Evolutionary conservation across 2,888 invertebrate species (phyloP).

Genomic region (Bugulina stolonifera): DNA sequence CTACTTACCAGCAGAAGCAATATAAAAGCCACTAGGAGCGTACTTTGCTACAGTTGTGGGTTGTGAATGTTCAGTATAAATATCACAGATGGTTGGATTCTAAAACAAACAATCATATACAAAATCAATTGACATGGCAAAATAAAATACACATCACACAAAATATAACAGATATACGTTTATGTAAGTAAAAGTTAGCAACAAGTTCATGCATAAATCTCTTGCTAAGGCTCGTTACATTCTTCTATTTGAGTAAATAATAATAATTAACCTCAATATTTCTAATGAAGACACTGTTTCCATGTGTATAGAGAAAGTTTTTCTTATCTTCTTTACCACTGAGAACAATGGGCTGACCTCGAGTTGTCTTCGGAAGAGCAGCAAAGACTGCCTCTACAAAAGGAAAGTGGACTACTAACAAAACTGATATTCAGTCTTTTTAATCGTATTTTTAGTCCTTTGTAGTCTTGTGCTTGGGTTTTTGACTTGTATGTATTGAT

Average conservation of each 20-base stretch:
- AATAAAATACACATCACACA: no score
- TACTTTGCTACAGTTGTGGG: slow-evolving; percentile 94
- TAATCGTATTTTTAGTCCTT: no score
- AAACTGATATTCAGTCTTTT: no score
- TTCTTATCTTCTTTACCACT: slow-evolving; percentile 94
- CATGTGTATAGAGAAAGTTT: slow-evolving; percentile 92
- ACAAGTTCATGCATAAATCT: no score
- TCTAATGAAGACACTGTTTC: slow-evolving; percentile 93
- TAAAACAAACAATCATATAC: slow-evolving; percentile 50
- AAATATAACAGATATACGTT: no score
- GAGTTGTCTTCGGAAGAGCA: slow-evolving; percentile 84
- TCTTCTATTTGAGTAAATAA: no score
- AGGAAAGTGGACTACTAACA: no score
- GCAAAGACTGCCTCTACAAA: slow-evolving; percentile 63
- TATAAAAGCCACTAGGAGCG: slow-evolving; percentile 95
- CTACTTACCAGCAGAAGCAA: slow-evolving; percentile 85
- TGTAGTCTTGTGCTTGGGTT: no score
- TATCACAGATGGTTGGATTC: slow-evolving; percentile 87
- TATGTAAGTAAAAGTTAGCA: no score
- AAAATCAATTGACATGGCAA: not conserved
- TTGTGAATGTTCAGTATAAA: slow-evolving; percentile 95
- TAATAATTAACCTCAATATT: slow-evolving; percentile 70
- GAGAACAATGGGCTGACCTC: slow-evolving; percentile 88
- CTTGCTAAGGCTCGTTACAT: not conserved
- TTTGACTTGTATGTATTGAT: no score